A percentile compares a stretch with the other conserved stretches of the same genome.
Conservation (phyloP, 64 coral and sea anemone species). For the Stichodactyla mertensii region DNA sequence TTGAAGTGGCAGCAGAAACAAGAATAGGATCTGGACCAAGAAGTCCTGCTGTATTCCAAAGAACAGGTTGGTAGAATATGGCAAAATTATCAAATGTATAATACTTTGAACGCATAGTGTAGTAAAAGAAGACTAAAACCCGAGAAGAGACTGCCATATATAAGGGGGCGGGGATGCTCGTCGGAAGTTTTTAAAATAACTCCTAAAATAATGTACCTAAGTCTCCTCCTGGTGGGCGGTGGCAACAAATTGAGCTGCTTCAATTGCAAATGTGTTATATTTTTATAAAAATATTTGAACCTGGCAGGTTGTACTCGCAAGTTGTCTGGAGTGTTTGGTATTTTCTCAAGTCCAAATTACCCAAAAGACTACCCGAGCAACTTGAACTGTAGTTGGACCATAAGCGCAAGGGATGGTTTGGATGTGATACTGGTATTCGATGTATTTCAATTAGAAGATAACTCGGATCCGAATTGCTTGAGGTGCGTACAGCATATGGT, state of each 20-base stretch:
- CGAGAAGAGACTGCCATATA: no score
- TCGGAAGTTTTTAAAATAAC: no score
- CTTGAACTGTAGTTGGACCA: not conserved
- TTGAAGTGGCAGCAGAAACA: slow-evolving; percentile 4
- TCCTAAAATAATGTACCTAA: no score
- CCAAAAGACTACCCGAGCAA: not conserved
- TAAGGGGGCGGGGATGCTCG: no score
- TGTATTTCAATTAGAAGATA: not conserved
- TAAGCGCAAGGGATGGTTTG: not conserved
- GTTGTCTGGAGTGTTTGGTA: not conserved
- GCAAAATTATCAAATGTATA: no score
- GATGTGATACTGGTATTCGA: not conserved
- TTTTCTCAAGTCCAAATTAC: slow-evolving; percentile 8
- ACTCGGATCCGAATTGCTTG: not conserved
- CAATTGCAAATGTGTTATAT: no score
- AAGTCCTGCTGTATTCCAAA: not conserved
- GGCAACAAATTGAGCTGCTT: no score
- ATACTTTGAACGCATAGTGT: no score
- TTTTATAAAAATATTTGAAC: no score
- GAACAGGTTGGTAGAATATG: not conserved
- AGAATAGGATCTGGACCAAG: not conserved
- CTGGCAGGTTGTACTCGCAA: not conserved
- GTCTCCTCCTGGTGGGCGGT: no score
- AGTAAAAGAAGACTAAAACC: no score
- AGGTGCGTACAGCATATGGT: not conserved